These are phyloP conservation scores for Ancistrus triradiatus DNA, from an alignment of 2,113 vertebrate species.

Conservation along the genomic window DNA sequence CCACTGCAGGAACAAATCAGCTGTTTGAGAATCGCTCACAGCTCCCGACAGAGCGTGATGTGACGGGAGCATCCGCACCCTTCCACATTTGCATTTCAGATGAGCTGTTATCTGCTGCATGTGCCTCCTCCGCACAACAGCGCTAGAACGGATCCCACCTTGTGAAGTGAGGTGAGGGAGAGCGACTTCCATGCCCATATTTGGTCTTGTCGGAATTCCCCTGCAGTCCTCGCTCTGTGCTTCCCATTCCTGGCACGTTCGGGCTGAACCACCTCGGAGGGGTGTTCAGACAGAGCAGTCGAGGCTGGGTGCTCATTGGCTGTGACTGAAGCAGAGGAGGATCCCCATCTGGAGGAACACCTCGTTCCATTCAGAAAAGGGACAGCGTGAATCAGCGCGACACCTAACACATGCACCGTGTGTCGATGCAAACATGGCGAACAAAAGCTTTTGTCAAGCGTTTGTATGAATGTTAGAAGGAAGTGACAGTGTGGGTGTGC, in stretches of 20 bases:
- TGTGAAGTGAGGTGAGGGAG: constrained; percentile 19
- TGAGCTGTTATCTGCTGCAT: constrained; percentile 20
- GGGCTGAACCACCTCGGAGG: constrained; percentile 18
- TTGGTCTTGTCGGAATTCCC: constrained; percentile 65
- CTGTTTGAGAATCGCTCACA: no score
- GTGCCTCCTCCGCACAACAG: constrained; percentile 21
- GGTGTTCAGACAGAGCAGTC: background rate
- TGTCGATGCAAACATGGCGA: no score
- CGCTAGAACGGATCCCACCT: constrained; percentile 29
- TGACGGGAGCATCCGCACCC: constrained; percentile 6
- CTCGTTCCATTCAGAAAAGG: constrained; percentile 38
- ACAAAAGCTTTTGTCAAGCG: no score
- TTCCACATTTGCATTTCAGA: constrained; percentile 40
- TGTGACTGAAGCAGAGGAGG: constrained; percentile 38
- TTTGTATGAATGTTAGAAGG: background rate
- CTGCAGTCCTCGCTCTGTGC: constrained; percentile 37
- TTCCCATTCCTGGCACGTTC: constrained; percentile 56
- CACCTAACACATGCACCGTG: background rate
- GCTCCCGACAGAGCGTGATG: background rate
- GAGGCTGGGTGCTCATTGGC: constrained; percentile 6
- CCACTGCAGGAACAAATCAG: background rate
- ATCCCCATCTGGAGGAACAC: constrained; percentile 20
- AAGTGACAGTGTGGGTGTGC: constrained; percentile 3
- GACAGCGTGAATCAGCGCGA: constrained; percentile 2
- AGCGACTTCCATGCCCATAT: constrained; percentile 59